Base-by-base conservation (phyloP, 2,888 invertebrate genomes). In the Ectemnius lituratus region DNA sequence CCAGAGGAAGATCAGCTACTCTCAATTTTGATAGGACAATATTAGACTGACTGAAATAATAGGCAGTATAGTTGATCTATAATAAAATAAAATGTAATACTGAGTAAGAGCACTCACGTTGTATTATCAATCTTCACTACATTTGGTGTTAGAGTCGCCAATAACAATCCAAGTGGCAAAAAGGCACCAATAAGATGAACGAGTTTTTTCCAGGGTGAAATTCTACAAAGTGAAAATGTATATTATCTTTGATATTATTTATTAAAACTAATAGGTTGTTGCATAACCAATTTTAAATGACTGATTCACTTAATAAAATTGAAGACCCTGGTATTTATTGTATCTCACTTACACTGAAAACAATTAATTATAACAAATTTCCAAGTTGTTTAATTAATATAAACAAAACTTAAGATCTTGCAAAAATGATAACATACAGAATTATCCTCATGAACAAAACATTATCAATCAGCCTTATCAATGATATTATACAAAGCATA, bases 141-240 rank as follows among this genome's bases (percentile, higher is more conserved):
- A 82, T 91, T 94, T 1, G 95, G 95, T 0, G 94, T 94, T 18
- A 95, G 91, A 0, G 95, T 94, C 0, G 95, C 95, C 64, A 95
- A 91, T 75, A 95, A 92, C 62, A 96, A 91, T 0, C 95, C 95
- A 62, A 95, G 93, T 0, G 96, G 96, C 65, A 95, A 92, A 83
- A 95, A 92, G 0, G 95, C 93, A 0, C 95, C 94, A 83, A 95
- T 90, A 81, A 95, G 89, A 70, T 93, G 94, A 13, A 95, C 89
- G 52, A 95, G 91, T 79, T 93, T 93, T 87, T 93, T 93, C 94
- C 94, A 94, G 0, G 94, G 93, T 28, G 88, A 88, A 37, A 86
- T 58, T 64, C 90, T 90, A 75, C n/a, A 49, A 76, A 75, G 37
- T 1, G 2, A 37, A 37, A 37, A 2, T 37, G 28, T 47, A 2